Evolutionary conservation across 2,797 vertebrate genomes (phyloP).

Genomic region (Danio tinwini): DNA sequence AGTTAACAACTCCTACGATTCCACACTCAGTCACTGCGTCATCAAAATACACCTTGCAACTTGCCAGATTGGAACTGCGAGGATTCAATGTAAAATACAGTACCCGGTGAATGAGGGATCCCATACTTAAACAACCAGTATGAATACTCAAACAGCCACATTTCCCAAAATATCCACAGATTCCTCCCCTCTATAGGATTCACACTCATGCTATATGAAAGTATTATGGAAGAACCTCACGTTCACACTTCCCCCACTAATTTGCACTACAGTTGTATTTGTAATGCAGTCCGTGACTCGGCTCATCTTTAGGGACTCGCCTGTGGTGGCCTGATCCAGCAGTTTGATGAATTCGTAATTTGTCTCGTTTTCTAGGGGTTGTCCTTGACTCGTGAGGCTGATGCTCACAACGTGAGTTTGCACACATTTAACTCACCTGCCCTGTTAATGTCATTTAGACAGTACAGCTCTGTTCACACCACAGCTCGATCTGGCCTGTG

Average conservation of each 20-base stretch:
- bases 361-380: constrained; percentile 29
- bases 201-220: background rate
- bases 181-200: constrained; percentile 11
- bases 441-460: constrained; percentile 8
- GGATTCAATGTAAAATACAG: constrained; percentile 2
- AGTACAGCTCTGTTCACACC: background rate
- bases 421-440: constrained; percentile 1
- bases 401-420: constrained; percentile 20
- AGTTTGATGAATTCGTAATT: constrained; percentile 42
- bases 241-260: constrained; percentile 28
- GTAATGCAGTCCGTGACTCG: constrained; percentile 37
- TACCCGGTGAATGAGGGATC: background rate
- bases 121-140: background rate
- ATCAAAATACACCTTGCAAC: too few relatives aligned
- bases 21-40: too few relatives aligned
- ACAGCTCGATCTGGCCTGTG: background rate
- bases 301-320: constrained; percentile 30
- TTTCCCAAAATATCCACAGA: background rate
- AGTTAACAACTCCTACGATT: background rate
- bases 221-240: constrained; percentile 38
- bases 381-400: constrained; percentile 38
- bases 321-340: constrained; percentile 46
- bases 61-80: too few relatives aligned
- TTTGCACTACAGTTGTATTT: constrained; percentile 51
- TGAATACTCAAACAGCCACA: constrained; percentile 8